A percentile compares a stretch with the other conserved stretches of the same genome.
Conservation (phyloP, 2,888 invertebrate genomes). For the Oconnorella tubifera region DNA sequence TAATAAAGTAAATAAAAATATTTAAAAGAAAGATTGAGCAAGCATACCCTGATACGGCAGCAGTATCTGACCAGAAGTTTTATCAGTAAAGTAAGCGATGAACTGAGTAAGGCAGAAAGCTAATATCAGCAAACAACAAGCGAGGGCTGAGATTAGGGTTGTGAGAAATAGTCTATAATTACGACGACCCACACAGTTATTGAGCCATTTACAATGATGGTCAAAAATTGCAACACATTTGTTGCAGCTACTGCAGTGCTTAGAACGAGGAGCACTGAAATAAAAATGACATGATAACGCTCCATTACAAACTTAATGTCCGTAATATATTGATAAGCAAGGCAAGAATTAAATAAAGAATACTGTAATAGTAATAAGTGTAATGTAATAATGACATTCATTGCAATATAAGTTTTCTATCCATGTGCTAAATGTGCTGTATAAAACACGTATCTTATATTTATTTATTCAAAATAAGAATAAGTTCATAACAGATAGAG, state of each 20-base stretch:
- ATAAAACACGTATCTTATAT: too few species aligned
- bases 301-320: too few species aligned
- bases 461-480: too few species aligned
- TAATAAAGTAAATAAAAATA: too few species aligned
- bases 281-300: neutral
- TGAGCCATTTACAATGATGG: constrained; percentile 98
- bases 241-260: constrained; percentile 95
- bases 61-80: constrained; percentile 42
- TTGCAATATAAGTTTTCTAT: too few species aligned
- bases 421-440: too few species aligned
- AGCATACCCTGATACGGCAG: constrained; percentile 46
- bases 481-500: too few species aligned
- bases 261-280: constrained; percentile 54
- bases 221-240: constrained; percentile 93
- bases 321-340: too few species aligned
- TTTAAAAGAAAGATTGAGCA: too few species aligned
- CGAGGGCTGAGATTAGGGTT: constrained; percentile 43
- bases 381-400: too few species aligned
- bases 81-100: constrained; percentile 49
- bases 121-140: constrained; percentile 43
- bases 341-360: too few species aligned
- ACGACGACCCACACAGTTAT: constrained; percentile 88
- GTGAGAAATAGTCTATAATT: constrained; percentile 67
- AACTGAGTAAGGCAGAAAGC: constrained; percentile 44
- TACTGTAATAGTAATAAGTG: too few species aligned